Base-by-base conservation (phyloP, 2,113 vertebrate genomes). In the Erinaceus europaeus region DNA sequence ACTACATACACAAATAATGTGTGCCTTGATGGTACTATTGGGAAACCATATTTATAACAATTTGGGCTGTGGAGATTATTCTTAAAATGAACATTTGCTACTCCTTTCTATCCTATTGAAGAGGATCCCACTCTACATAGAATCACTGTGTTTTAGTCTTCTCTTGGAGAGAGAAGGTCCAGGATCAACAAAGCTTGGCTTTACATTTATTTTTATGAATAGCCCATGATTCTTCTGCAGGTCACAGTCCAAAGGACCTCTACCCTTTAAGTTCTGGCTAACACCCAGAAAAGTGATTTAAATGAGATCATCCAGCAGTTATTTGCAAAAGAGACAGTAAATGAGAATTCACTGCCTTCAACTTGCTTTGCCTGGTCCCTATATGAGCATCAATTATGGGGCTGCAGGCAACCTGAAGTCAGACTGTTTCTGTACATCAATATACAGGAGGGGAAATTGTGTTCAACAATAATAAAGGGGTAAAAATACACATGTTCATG, bases 41-140 rank as follows among this genome's bases (percentile, higher is more conserved):
- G 27, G 14, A 91, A 93, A 90, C 34, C 4, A 5, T 44, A 29
- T 84, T 90, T 93, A 71, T 25, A 23, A 29, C 50, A 27, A 34
- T 52, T 13, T 52, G 14, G 9, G 38, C 15, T 78, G 88, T 53
- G 9, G 50, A 44, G 18, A 20, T 29, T 68, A 68, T 78, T 86
- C 75, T 10, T 64, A 46, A 20, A 38, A 21, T 42, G 38, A 82
- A 78, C n/a, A 74, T 4, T 34, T 76, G 27, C 23, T 53, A 23
- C 44, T 86, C 62, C 0, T 73, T 86, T 6, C 36, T 55, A 6
- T 27, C 12, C 11, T 72, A 38, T 32, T 83, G 50, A 82, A 62
- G 20, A 69, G 77, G 52, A 78, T 44, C 34, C 48, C 18, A 20
- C 53, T 88, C 61, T 67, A 44, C 6, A 38, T 1, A 18, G 18